phyloP scores from a whole-genome alignment of 1,140 invertebrate genomes.

The Apis mellifera region DNA sequence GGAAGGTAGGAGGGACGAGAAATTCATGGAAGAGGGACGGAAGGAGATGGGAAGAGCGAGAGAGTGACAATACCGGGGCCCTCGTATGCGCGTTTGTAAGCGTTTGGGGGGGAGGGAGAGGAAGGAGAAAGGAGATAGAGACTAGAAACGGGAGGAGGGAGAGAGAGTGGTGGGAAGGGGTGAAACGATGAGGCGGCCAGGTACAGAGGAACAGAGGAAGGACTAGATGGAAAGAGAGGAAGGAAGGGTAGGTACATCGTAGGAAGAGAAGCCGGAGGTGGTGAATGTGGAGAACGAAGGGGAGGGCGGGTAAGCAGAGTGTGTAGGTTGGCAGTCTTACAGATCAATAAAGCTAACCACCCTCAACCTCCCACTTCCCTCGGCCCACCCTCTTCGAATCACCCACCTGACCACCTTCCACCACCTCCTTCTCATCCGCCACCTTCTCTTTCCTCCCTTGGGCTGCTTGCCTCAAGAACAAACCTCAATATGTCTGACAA shows the following conservation, averaged over 20 bases:
- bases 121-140: conserved; percentile 45
- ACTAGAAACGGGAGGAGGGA: conserved; percentile 53
- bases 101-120: conserved; percentile 46
- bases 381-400: conserved; percentile 51
- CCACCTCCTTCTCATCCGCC: conserved; percentile 48
- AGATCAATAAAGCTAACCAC: conserved; percentile 83
- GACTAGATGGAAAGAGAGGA: conserved; percentile 37
- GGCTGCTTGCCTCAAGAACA: conserved; percentile 79
- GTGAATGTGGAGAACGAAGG: conserved; percentile 68
- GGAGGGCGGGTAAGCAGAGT: conserved; percentile 74
- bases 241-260: conserved; percentile 51
- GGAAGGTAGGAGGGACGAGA: conserved; percentile 58
- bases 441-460: conserved; percentile 55
- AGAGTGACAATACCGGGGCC: conserved; percentile 55
- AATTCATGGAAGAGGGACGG: conserved; percentile 49
- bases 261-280: conserved; percentile 64
- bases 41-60: conserved; percentile 53
- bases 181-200: conserved; percentile 26
- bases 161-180: conserved; percentile 52
- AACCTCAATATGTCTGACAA: conserved; percentile 81
- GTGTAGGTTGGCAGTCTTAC: conserved; percentile 81
- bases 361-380: conserved; percentile 66
- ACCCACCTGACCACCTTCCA: conserved; percentile 69
- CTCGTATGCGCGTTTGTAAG: conserved; percentile 52
- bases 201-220: conserved; percentile 54